Conservation (phyloP, 2,113 vertebrate genomes). For the Brachyhypopomus gauderio region DNA sequence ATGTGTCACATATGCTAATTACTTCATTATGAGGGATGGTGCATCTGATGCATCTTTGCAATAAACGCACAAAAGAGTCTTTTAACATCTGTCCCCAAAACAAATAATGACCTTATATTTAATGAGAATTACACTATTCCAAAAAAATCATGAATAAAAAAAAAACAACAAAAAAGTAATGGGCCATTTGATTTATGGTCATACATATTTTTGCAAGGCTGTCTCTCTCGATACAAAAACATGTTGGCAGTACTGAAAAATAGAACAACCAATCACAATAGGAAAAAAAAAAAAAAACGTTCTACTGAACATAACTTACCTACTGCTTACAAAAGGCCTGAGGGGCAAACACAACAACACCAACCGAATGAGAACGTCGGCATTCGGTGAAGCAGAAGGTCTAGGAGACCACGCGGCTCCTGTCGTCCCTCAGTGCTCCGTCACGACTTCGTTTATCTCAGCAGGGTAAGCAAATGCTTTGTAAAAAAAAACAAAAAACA, state of each 20-base stretch:
- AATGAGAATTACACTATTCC: conserved; percentile 62
- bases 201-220: conserved; percentile 60
- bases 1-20: background rate
- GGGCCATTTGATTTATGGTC: conserved; percentile 70
- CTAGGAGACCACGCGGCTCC: background rate
- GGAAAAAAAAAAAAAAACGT: background rate
- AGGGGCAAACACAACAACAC: background rate
- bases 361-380: background rate
- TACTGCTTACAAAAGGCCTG: conserved; percentile 39
- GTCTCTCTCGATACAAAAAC: conserved; percentile 54
- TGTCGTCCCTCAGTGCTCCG: background rate
- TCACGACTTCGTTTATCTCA: background rate
- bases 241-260: conserved; percentile 65
- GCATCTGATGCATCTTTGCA: background rate
- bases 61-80: conserved; percentile 2
- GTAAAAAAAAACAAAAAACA: no score
- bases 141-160: conserved; percentile 37
- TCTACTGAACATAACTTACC: conserved; percentile 20
- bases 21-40: conserved; percentile 4
- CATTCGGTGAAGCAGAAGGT: background rate
- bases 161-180: conserved; percentile 47
- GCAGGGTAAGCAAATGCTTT: background rate
- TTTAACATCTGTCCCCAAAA: conserved; percentile 44
- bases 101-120: conserved; percentile 67
- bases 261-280: background rate